A percentile compares a stretch with the other conserved stretches of the same genome.
These are phyloP conservation scores for Melopsittacus undulatus DNA, from an alignment of 2,797 vertebrate genomes.

Conservation along the genomic window DNA sequence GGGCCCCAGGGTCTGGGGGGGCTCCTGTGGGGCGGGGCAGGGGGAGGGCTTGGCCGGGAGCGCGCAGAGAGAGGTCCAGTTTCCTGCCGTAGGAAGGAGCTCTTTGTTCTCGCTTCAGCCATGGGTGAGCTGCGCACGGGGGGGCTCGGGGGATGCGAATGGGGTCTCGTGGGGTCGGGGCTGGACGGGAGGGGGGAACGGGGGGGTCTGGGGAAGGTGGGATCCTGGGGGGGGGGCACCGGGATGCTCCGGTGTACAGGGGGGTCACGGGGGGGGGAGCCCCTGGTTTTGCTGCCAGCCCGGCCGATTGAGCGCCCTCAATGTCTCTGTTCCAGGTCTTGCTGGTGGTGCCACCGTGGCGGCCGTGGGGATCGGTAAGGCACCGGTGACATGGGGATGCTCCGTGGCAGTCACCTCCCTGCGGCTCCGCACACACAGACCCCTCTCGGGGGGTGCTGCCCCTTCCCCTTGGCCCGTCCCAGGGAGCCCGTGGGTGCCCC, in stretches of 20 bases:
- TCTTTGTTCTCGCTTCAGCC: accelerated
- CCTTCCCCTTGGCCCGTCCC: neutral
- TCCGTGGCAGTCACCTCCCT: accelerated
- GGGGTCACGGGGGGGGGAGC: neutral
- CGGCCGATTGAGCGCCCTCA: accelerated
- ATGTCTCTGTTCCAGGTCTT: neutral
- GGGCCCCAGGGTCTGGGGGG: accelerated
- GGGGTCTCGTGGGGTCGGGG: too few species aligned
- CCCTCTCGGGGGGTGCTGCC: neutral
- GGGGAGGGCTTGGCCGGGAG: accelerated
- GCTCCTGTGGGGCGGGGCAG: neutral
- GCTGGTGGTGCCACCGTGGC: accelerated
- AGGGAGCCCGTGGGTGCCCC: accelerated
- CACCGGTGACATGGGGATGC: neutral
- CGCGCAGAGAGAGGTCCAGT: accelerated
- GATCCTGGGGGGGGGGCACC: accelerated
- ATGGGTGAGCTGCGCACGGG: neutral
- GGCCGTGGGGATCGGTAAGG: neutral
- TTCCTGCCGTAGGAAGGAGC: accelerated
- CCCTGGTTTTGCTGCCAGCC: neutral
- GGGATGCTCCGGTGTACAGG: too few species aligned
- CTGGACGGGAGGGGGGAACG: too few species aligned
- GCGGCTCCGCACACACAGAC: neutral
- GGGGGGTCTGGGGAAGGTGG: neutral
- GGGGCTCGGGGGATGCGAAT: neutral